A percentile compares a stretch with the other conserved stretches of the same genome.
phyloP scores from a whole-genome alignment of 1,140 invertebrate genomes.

The Drosophila obscura region DNA sequence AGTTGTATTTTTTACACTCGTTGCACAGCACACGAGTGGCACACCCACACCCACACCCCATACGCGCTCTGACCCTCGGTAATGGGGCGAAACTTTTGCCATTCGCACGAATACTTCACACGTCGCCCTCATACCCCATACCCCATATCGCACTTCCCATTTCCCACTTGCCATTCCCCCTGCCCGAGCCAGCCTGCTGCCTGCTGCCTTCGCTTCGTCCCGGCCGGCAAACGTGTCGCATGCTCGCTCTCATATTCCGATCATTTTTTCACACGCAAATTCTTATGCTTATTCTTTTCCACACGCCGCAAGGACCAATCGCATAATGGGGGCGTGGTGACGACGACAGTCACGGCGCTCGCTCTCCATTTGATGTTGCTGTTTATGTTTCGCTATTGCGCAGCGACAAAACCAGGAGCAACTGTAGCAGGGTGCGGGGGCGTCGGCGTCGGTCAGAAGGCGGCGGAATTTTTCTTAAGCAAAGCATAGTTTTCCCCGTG shows the following conservation, averaged over 20 bases:
- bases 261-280: slow-evolving; percentile 83
- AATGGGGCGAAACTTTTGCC: slow-evolving; percentile 38
- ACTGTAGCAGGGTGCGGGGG: slow-evolving; percentile 3
- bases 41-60: slow-evolving; percentile 34
- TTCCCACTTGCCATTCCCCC: too few relatives aligned
- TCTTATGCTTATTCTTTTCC: slow-evolving; percentile 83
- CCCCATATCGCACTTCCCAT: too few relatives aligned
- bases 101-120: slow-evolving; percentile 72
- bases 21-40: slow-evolving; percentile 3
- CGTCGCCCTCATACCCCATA: slow-evolving; percentile 26
- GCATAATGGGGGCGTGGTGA: slow-evolving; percentile 82
- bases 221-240: slow-evolving; percentile 56
- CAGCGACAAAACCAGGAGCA: slow-evolving; percentile 40
- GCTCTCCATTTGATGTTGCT: slow-evolving; percentile 68
- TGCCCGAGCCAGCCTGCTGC: too few relatives aligned
- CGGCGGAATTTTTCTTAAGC: slow-evolving; percentile 60
- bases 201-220: slow-evolving; percentile 6
- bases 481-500: slow-evolving; percentile 57
- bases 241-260: slow-evolving; percentile 71
- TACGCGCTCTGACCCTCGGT: slow-evolving; percentile 46
- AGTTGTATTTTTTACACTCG: slow-evolving; percentile 14
- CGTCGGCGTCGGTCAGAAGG: slow-evolving; percentile 6
- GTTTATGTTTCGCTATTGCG: slow-evolving; percentile 79
- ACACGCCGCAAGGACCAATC: slow-evolving; percentile 82
- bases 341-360: slow-evolving; percentile 51